Evolutionary conservation across 2,113 vertebrate species (phyloP).

Genomic region (Symphodus melops): DNA sequence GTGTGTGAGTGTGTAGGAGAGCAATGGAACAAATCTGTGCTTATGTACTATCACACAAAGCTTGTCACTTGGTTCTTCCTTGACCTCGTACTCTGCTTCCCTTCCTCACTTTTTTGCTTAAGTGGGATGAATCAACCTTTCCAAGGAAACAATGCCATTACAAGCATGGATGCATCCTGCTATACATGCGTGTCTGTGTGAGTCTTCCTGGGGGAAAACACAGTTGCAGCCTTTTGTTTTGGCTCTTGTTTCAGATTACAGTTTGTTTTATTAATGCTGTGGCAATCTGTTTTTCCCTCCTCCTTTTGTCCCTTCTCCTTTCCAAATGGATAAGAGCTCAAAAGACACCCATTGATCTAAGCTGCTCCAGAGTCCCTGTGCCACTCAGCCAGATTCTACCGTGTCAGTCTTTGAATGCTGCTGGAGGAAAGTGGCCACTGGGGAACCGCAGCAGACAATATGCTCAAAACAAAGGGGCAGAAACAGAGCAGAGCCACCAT

Average conservation of each 20-base stretch:
- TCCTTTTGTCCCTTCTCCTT: constrained; percentile 46
- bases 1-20: no score
- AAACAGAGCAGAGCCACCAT: constrained; percentile 15
- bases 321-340: constrained; percentile 57
- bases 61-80: neutral
- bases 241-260: constrained; percentile 76
- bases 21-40: no score
- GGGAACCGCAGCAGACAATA: constrained; percentile 61
- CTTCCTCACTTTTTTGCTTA: constrained; percentile 50
- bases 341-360: constrained; percentile 73
- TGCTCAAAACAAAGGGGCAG: constrained; percentile 58
- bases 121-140: constrained; percentile 74
- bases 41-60: no score
- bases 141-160: constrained; percentile 73
- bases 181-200: constrained; percentile 25
- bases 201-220: constrained; percentile 70
- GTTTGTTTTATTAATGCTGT: constrained; percentile 80
- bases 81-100: constrained; percentile 16
- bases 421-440: constrained; percentile 58
- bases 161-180: constrained; percentile 69
- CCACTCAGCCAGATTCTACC: constrained; percentile 66
- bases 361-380: constrained; percentile 65
- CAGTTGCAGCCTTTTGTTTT: constrained; percentile 75
- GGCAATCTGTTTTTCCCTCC: constrained; percentile 72
- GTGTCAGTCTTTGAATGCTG: constrained; percentile 74